Evolutionary conservation across 2,888 invertebrate genomes (phyloP), one percentile per base, ranked within the genome.

Genomic region (Encarsia formosa): DNA sequence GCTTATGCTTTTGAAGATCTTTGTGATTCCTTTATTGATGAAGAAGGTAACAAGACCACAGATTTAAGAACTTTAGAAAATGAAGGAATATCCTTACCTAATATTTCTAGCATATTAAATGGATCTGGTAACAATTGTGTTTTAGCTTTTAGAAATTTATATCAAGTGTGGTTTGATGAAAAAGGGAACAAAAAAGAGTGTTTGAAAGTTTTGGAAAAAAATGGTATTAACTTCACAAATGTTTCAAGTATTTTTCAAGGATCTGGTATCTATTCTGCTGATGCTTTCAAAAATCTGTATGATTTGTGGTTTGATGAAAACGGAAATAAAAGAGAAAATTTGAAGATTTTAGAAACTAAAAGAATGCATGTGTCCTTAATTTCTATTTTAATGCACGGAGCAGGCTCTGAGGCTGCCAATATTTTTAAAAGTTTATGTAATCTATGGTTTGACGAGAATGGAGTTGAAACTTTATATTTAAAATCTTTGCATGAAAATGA

Each of bases 11-110:
- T 68, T 58, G 61, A 65, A 62, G 61, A 62, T 54, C 62, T 67
- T 55, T 63, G 62, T 61, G 54, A 63, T 51, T 54, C 61, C 46
- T 65, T 62, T 59, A 64, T 69, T 60, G 60, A 65, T 61, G 49
- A 47, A 6, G 3, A 62, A 44, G 64, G 61, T 50, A 62, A 61
- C 48, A 60, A 46, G 37, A 38, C 48, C 2, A 19, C 31, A 4
- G 49, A 45, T 41, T n/a, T 59, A 15, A 16, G 40, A 24, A 52
- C 19, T 31, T 32, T 54, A 5, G 51, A 54, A 37, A 42, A 58
- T 51, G 54, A 61, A 52, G 59, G 54, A 46, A 56, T 65, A 49
- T 59, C 34, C 18, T 35, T 62, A 26, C 5, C 48, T 48, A 60
- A 61, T 47, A 52, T 65, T 42, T 63, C 62, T 31, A 40, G 61